These are phyloP conservation scores for Yasuhikotakia modesta DNA, from an alignment of 2,797 vertebrate species.

Conservation along the genomic window DNA sequence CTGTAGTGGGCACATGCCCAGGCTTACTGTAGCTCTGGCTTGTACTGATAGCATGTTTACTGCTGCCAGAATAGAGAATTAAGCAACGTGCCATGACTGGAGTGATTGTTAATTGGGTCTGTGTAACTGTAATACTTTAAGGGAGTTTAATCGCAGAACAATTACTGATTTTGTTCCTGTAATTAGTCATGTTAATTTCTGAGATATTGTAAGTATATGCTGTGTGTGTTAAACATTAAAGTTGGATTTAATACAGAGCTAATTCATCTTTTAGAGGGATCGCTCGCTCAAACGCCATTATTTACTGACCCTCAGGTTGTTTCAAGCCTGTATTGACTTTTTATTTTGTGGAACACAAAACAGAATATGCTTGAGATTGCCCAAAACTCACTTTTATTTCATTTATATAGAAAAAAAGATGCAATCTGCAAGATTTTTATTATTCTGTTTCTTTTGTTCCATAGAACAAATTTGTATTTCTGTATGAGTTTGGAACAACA, in stretches of 20 bases:
- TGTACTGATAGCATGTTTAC: conserved; percentile 42
- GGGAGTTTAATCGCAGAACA: conserved; percentile 23
- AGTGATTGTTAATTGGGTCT: conserved; percentile 53
- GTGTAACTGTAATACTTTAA: conserved; percentile 43
- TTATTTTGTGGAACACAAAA: background rate
- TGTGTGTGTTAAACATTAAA: background rate
- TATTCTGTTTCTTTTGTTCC: background rate
- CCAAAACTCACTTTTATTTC: background rate
- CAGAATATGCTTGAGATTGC: background rate
- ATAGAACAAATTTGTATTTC: background rate
- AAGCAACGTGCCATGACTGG: conserved; percentile 48
- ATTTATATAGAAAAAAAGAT: background rate
- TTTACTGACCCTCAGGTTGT: background rate
- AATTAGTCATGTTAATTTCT: conserved; percentile 26
- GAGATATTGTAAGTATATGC: background rate
- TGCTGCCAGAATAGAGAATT: conserved; percentile 45
- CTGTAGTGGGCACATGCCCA: conserved; percentile 65
- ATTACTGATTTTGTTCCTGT: conserved; percentile 29
- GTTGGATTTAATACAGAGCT: background rate
- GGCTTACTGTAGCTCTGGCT: conserved; percentile 60
- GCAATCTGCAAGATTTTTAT: background rate
- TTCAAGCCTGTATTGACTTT: background rate
- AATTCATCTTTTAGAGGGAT: background rate
- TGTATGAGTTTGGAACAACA: background rate
- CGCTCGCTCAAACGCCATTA: background rate